phyloP scores from a whole-genome alignment of 2,797 vertebrate genomes.

The Poeciliopsis gracilis region DNA sequence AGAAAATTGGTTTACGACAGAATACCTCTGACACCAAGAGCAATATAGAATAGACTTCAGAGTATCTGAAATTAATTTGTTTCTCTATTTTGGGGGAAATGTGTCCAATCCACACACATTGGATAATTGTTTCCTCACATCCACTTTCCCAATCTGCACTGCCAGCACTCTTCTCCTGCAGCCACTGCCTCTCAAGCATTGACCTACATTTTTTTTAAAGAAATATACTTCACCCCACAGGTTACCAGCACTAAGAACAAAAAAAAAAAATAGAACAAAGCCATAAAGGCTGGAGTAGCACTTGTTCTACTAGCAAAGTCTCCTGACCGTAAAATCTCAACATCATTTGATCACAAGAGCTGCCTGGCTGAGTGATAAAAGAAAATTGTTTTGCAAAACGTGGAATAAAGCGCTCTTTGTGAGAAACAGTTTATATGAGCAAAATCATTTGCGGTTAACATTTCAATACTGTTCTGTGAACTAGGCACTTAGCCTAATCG shows the following conservation, averaged over 20 bases:
- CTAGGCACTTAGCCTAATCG: constrained; percentile 12
- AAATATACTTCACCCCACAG: constrained; percentile 58
- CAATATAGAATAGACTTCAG: neutral
- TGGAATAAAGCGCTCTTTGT: constrained; percentile 4
- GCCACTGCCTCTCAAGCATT: constrained; percentile 66
- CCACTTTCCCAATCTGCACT: constrained; percentile 28
- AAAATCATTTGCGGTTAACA: constrained; percentile 7
- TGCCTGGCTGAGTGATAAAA: constrained; percentile 5
- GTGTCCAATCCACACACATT: neutral
- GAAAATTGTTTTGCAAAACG: neutral
- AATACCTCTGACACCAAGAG: neutral
- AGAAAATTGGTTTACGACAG: neutral
- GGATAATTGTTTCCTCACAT: neutral
- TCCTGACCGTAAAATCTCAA: constrained; percentile 14
- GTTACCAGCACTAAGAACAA: constrained; percentile 49
- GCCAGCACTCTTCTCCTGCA: constrained; percentile 48
- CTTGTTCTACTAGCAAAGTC: constrained; percentile 31
- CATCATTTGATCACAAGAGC: constrained; percentile 19
- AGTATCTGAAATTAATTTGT: neutral
- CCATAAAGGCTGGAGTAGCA: constrained; percentile 18
- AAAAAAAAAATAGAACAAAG: constrained; percentile 44
- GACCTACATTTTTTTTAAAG: constrained; percentile 76
- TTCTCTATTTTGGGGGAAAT: neutral
- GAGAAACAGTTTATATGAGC: constrained; percentile 18
- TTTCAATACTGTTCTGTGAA: constrained; percentile 15